Evolutionary conservation across 1,140 invertebrate genomes (phyloP).

Genomic region (Mamestra configurata): DNA sequence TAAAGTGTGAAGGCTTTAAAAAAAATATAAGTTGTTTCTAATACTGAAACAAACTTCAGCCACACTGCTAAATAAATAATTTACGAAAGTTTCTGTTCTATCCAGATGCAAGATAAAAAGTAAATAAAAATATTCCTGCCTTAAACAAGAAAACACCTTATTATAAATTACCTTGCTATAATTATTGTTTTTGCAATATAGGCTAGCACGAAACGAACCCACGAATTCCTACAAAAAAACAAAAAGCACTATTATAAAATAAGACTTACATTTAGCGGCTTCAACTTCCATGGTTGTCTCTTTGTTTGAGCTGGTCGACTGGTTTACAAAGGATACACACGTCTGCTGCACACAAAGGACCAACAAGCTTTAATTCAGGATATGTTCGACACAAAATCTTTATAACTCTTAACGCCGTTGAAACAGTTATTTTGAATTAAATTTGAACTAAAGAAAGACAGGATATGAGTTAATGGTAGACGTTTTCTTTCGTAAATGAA

Average conservation of each 20-base stretch:
- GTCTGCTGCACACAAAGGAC: constrained; percentile 66
- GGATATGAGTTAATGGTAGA: constrained; percentile 68
- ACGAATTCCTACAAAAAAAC: neutral
- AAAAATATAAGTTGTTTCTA: too few species aligned
- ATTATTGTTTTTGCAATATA: too few species aligned
- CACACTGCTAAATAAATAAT: too few species aligned
- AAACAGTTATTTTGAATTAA: constrained; percentile 77
- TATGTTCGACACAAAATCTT: constrained; percentile 61
- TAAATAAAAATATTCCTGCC: too few species aligned
- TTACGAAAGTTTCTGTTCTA: too few species aligned
- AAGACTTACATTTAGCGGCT: constrained; percentile 79
- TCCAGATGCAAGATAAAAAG: too few species aligned
- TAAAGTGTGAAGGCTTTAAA: too few species aligned
- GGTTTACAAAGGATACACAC: constrained; percentile 55
- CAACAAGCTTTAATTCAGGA: constrained; percentile 61
- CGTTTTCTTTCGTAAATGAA: constrained; percentile 68
- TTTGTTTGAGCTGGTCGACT: constrained; percentile 56
- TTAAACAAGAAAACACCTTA: too few species aligned
- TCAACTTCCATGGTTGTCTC: constrained; percentile 77
- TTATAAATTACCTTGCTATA: too few species aligned
- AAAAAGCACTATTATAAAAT: neutral
- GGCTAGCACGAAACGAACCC: too few species aligned
- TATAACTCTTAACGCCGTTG: constrained; percentile 73
- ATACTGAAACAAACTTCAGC: too few species aligned
- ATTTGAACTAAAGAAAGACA: constrained; percentile 73